These are phyloP conservation scores for Lerema accius DNA, from an alignment of 1,140 invertebrate genomes.

Conservation along the genomic window DNA sequence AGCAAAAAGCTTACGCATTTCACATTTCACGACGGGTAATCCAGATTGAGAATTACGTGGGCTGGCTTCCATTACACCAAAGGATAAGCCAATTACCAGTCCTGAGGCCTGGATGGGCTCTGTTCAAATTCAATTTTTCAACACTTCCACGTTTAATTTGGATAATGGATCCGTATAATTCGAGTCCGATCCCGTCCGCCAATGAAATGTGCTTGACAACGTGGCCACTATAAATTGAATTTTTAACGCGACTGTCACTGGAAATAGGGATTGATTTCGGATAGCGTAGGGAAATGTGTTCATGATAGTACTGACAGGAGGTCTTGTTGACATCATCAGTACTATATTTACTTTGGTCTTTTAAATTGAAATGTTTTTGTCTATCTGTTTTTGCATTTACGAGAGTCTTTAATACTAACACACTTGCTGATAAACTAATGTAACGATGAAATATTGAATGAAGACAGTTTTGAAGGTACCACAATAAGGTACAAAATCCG, in stretches of 20 bases:
- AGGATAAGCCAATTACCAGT: conserved; percentile 63
- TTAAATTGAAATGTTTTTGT: no score
- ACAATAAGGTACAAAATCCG: no score
- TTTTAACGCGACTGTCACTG: conserved; percentile 32
- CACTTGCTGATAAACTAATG: no score
- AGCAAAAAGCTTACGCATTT: neutral
- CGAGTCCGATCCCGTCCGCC: conserved; percentile 40
- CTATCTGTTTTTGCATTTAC: no score
- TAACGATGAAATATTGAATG: no score
- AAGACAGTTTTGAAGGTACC: no score
- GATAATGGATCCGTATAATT: conserved; percentile 60
- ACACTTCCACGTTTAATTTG: conserved; percentile 60
- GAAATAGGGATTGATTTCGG: conserved; percentile 23
- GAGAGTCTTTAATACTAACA: no score
- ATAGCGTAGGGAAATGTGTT: conserved; percentile 4
- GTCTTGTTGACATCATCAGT: neutral
- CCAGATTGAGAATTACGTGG: conserved; percentile 46
- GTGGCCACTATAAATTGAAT: conserved; percentile 39
- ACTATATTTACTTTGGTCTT: no score
- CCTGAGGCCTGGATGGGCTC: conserved; percentile 52
- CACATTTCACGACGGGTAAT: conserved; percentile 25
- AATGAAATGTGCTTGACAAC: conserved; percentile 32
- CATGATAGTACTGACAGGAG: no score
- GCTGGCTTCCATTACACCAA: conserved; percentile 50
- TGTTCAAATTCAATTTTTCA: conserved; percentile 68